Evolutionary conservation across 2,888 invertebrate species (phyloP).

Genomic region (Electrophaes corylata): DNA sequence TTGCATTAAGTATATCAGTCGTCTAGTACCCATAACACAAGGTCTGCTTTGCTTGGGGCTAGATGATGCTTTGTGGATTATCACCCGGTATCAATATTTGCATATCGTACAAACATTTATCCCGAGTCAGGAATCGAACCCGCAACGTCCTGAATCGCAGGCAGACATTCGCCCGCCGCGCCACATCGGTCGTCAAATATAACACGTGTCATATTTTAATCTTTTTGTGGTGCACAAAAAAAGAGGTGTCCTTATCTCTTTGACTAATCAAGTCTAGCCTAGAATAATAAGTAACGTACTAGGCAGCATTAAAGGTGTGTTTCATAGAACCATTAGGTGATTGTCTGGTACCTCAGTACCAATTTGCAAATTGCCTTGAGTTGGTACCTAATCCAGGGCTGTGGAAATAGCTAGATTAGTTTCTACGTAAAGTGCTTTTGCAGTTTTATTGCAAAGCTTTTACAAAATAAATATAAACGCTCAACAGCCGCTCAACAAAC

Average conservation of each 20-base stretch:
- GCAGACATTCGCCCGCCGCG: too few species aligned
- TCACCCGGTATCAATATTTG: too few species aligned
- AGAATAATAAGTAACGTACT: not conserved
- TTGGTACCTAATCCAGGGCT: conserved; percentile 3
- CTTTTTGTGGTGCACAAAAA: not conserved
- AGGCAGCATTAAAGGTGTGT: conserved; percentile 47
- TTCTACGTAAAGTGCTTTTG: not conserved
- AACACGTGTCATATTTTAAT: too few species aligned
- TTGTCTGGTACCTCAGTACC: conserved; percentile 44
- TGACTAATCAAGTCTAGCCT: conserved; percentile 27
- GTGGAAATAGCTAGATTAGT: not conserved
- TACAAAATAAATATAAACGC: not conserved
- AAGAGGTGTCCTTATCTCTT: conserved; percentile 26
- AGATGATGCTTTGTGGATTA: too few species aligned
- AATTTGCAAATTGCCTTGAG: conserved; percentile 39
- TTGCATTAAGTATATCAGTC: too few species aligned
- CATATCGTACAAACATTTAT: too few species aligned
- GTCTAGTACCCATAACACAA: too few species aligned
- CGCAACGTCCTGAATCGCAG: too few species aligned
- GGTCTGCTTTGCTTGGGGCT: too few species aligned
- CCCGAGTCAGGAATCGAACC: too few species aligned
- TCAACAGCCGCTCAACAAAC: too few species aligned
- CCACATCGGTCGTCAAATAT: too few species aligned
- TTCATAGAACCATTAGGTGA: conserved; percentile 55
- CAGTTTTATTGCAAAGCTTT: not conserved